Evolutionary conservation across 2,113 vertebrate genomes (phyloP), one percentile per base, ranked within the genome.

Genomic region (Limanda limanda): DNA sequence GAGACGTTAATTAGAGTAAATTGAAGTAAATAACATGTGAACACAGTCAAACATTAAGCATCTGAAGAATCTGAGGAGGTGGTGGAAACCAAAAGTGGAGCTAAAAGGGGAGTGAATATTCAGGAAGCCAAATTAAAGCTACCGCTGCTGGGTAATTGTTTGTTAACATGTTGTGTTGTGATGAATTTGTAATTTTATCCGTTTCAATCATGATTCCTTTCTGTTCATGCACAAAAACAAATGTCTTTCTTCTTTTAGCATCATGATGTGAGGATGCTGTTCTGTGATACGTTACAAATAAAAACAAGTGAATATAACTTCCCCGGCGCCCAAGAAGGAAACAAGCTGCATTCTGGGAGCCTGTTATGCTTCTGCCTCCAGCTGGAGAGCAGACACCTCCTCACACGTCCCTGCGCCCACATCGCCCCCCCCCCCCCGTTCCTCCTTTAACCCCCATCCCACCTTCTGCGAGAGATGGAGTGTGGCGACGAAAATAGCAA

Each of bases 401-500:
- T 73, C 42, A 4, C 68, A 15, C 73, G 62, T 70, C 77, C 70
- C 74, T 59, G 64, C 58, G 51, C 69, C 72, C 52, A 11, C 75
- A 61, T 48, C 57, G 62, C 63, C 60, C 57, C 66, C 63, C 60
- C 71, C 60, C 59, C 56, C 64, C 70, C 79, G 10, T 35, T 63
- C 80, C 73, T 71, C 68, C 60, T 42, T 42, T 37, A 76, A 54
- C 65, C 69, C 45, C 56, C 57, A 56, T 76, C 57, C 78, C 84
- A 87, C 84, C 86, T 83, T 74, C 84, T 79, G 71, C 14, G 11
- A 76, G 55, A 77, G 72, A 83, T 71, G 56, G 47, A 54, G 51
- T 54, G 51, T 54, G 18, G 20, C 7, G 82, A 83, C 81, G n/a
- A 84, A 88, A 90, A 92, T 89, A 90, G 84, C 78, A 82, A 71